Percentiles rank a stretch among this genome's conserved stretches.
Conservation (phyloP, 2,888 invertebrate species). For the Laspeyria flexula region DNA sequence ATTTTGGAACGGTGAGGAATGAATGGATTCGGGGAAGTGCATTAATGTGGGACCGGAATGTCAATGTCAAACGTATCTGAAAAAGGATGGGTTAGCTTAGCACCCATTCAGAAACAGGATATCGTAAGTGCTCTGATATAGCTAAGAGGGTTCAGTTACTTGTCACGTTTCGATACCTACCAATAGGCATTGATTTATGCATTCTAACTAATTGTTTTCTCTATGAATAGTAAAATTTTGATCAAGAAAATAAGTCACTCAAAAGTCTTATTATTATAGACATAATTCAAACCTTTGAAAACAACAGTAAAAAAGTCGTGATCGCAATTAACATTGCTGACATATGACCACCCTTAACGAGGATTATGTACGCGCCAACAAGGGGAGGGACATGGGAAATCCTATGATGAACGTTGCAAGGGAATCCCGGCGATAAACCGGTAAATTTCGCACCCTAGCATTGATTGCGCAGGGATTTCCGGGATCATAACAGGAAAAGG, state of each 20-base stretch:
- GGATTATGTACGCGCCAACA: slow-evolving; percentile 53
- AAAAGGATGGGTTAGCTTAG: slow-evolving; percentile 63
- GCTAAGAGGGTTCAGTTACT: slow-evolving; percentile 27
- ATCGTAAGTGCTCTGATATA: slow-evolving; percentile 45
- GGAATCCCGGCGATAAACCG: slow-evolving; percentile 68
- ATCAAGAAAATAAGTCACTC: no score
- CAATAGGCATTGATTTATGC: no score
- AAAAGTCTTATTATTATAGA: no score
- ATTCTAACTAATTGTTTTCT: no score
- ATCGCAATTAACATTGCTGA: slow-evolving; percentile 17
- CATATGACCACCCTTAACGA: background rate
- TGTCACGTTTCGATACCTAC: background rate
- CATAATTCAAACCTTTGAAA: background rate
- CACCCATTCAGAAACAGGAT: slow-evolving; percentile 57
- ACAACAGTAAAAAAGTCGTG: no score
- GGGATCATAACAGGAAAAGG: slow-evolving; percentile 50
- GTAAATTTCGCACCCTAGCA: slow-evolving; percentile 63
- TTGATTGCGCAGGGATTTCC: slow-evolving; percentile 74
- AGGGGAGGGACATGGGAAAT: slow-evolving; percentile 70
- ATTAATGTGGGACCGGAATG: slow-evolving; percentile 76
- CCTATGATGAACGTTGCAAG: slow-evolving; percentile 74
- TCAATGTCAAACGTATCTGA: slow-evolving; percentile 70
- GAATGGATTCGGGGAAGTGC: slow-evolving; percentile 81
- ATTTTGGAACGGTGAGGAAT: slow-evolving; percentile 47
- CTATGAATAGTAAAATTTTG: no score